Base-by-base conservation (phyloP, 2,113 vertebrate genomes). In the Benitochromis conjunctus region DNA sequence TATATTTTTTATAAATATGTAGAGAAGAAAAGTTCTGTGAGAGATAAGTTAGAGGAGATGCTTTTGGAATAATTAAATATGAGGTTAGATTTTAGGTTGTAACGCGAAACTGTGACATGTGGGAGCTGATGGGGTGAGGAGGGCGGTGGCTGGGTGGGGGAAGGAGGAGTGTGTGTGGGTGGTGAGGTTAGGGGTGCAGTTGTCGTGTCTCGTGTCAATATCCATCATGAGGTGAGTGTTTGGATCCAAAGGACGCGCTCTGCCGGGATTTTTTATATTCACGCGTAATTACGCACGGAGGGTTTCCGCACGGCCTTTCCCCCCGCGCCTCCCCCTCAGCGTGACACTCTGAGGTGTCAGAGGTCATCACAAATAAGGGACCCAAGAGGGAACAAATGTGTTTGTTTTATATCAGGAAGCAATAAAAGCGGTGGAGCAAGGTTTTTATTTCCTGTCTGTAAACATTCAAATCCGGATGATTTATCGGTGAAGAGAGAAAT, bases 281-380 rank as follows among this genome's bases (percentile, higher is more conserved):
- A 88, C 83, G 93, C 86, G 87, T 92, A 88, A 94, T 92, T 91
- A 89, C 88, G 89, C 86, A 84, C 83, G 19, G 31, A 78, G 79
- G 16, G 16, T 29, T 41, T 74, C 66, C 9, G 36, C 13, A 55
- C 79, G 76, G 87, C 84, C 89, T 80, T 14, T 5, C 1, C 38
- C n/a, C 34, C 43, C 3, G 9, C 8, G 6, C 56, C 69, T 43
- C 71, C 18, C 21, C 9, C 46, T 29, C 26, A 21, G 19, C 5
- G 58, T 24, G 69, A 34, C 43, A 36, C 4, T 24, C 46, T 55
- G 57, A 24, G 12, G 7, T 64, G 71, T 84, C 89, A 81, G 19
- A 56, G 26, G 34, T 26, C 8, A 76, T 80, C 46, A 51, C 38
- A 56, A 69, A 66, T 38, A 41, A 29, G 11, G 34, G 14, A 36